Evolutionary conservation across 1,140 invertebrate genomes (phyloP).

Genomic region (Plodia interpunctella): DNA sequence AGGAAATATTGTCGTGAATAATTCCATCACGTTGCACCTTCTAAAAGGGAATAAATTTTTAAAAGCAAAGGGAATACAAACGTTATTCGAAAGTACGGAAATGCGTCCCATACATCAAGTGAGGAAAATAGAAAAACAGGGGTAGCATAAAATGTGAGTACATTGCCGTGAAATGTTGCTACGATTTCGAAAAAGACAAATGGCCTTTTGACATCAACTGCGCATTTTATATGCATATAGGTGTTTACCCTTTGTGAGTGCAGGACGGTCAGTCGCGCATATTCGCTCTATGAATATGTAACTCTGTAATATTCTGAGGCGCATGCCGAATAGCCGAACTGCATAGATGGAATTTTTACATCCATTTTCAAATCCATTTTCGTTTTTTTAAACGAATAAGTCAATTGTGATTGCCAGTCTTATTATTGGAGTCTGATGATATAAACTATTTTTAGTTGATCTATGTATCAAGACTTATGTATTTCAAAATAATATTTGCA

Average conservation of each 20-base stretch:
- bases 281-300: not conserved
- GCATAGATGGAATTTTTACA: not conserved
- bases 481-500: too few species aligned
- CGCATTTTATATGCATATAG: slow-evolving; percentile 35
- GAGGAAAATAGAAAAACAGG: slow-evolving; percentile 64
- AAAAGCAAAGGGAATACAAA: slow-evolving; percentile 64
- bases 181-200: slow-evolving; percentile 53
- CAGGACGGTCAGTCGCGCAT: slow-evolving; percentile 4
- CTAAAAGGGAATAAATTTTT: slow-evolving; percentile 60
- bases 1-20: slow-evolving; percentile 28
- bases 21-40: slow-evolving; percentile 41
- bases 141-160: slow-evolving; percentile 54
- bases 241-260: slow-evolving; percentile 5
- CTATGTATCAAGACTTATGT: too few species aligned
- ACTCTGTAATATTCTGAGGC: slow-evolving; percentile 2
- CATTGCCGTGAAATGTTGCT: slow-evolving; percentile 48
- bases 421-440: too few species aligned
- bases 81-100: slow-evolving; percentile 65
- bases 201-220: slow-evolving; percentile 35
- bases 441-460: too few species aligned
- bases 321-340: not conserved
- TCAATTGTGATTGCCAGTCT: too few species aligned
- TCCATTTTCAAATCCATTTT: not conserved
- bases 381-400: too few species aligned
- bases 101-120: slow-evolving; percentile 65